These are phyloP conservation scores for Macrobrachium rosenbergii DNA, from an alignment of 1,140 invertebrate species.

Conservation along the genomic window DNA sequence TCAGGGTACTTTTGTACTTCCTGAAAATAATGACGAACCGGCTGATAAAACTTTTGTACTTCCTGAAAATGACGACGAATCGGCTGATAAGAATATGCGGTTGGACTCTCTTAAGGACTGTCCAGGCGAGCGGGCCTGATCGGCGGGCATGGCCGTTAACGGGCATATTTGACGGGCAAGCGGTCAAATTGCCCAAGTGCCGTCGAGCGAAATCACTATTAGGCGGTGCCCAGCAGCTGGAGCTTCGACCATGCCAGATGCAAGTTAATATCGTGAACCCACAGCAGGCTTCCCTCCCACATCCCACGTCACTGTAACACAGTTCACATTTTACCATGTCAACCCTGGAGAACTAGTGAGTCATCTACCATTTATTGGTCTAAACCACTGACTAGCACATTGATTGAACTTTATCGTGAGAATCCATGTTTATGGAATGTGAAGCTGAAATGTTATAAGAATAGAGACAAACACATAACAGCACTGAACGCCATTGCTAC, in stretches of 20 bases:
- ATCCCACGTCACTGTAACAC: no score
- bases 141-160: no score
- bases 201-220: background rate
- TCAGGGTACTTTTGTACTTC: no score
- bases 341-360: background rate
- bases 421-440: conserved; percentile 9
- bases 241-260: background rate
- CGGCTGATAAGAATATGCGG: no score
- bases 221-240: background rate
- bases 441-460: background rate
- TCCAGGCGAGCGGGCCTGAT: no score
- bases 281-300: conserved; percentile 8
- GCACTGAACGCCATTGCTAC: conserved; percentile 2
- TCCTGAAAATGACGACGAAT: no score
- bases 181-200: no score
- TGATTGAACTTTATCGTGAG: no score
- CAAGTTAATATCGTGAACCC: background rate
- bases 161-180: no score
- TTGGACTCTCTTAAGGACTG: no score
- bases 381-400: background rate
- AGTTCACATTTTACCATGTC: background rate
- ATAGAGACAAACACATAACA: background rate
- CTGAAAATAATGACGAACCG: no score
- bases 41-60: no score
- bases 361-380: background rate